A percentile compares a stretch with the other conserved stretches of the same genome.
phyloP scores from a whole-genome alignment of 2,113 vertebrate genomes.

The Leptocoma aspasia region DNA sequence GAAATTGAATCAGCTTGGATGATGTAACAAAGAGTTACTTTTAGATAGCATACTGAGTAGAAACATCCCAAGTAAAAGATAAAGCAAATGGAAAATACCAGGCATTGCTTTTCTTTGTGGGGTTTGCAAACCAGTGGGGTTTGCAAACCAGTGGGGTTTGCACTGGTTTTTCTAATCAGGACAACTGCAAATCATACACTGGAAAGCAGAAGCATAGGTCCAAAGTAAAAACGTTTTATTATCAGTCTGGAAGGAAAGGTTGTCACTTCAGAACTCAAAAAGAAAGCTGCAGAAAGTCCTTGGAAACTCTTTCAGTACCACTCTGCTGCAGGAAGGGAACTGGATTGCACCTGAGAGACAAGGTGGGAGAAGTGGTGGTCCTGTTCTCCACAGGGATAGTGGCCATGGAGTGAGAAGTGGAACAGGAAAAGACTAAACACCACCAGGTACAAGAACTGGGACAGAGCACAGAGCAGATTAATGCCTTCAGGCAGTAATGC shows the following conservation, averaged over 20 bases:
- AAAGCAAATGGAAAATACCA: fast-evolving
- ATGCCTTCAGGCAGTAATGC: neutral
- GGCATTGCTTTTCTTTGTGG: too few species aligned
- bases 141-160: too few species aligned
- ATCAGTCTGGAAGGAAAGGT: neutral
- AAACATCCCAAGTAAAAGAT: neutral
- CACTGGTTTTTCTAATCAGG: neutral
- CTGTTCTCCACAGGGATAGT: neutral
- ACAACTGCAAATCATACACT: neutral
- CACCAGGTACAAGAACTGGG: neutral
- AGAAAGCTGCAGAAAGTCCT: neutral
- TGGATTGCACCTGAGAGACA: neutral
- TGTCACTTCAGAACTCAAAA: neutral
- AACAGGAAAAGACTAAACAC: neutral
- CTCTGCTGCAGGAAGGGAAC: neutral
- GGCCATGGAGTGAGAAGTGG: neutral
- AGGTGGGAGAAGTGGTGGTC: neutral
- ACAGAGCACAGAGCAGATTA: neutral
- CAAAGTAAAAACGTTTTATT: neutral
- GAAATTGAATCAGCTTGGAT: neutral
- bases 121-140: too few species aligned
- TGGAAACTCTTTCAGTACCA: too few species aligned
- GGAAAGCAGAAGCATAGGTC: neutral
- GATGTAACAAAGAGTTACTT: neutral
- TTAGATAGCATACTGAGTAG: neutral